Percentiles rank a stretch among this genome's conserved stretches.
Conservation (phyloP, 2,888 invertebrate genomes). For the Leptopilina syphax region DNA sequence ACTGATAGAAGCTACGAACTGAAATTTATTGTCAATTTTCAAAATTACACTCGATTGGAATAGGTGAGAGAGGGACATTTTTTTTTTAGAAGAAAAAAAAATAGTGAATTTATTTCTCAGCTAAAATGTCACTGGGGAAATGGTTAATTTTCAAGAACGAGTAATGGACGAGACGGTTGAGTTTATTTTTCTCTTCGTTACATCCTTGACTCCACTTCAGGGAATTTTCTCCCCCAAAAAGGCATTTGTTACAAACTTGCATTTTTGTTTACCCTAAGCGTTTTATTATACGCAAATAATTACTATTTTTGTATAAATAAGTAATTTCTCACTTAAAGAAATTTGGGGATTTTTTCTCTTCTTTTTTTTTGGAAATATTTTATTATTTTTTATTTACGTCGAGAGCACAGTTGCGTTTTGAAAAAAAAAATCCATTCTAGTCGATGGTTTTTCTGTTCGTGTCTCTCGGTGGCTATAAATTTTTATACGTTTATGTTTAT, state of each 20-base stretch:
- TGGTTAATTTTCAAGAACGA: constrained; percentile 25
- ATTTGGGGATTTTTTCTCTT: neutral
- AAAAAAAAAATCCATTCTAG: constrained; percentile 2
- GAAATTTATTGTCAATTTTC: constrained; percentile 1
- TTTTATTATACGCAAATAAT: constrained; percentile 26
- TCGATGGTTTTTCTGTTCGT: neutral
- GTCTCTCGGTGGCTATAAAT: neutral
- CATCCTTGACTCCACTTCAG: constrained; percentile 12
- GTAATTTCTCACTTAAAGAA: neutral
- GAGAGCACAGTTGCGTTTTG: neutral
- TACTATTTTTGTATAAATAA: neutral
- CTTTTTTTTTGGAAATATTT: neutral
- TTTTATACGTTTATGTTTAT: constrained; percentile 12
- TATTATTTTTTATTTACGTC: too few species aligned
- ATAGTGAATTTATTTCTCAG: neutral
- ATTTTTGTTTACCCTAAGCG: neutral
- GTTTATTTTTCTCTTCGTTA: constrained; percentile 16
- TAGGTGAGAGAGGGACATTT: neutral
- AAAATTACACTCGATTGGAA: constrained; percentile 9
- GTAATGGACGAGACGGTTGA: constrained; percentile 1
- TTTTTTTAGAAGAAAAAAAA: too few species aligned
- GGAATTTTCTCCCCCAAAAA: neutral
- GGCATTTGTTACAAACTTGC: constrained; percentile 15
- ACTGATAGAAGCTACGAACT: neutral
- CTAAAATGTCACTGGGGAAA: constrained; percentile 4